A percentile compares a stretch with the other conserved stretches of the same genome.
Conservation (phyloP, 2,888 invertebrate species). For the Desoria tigrina region DNA sequence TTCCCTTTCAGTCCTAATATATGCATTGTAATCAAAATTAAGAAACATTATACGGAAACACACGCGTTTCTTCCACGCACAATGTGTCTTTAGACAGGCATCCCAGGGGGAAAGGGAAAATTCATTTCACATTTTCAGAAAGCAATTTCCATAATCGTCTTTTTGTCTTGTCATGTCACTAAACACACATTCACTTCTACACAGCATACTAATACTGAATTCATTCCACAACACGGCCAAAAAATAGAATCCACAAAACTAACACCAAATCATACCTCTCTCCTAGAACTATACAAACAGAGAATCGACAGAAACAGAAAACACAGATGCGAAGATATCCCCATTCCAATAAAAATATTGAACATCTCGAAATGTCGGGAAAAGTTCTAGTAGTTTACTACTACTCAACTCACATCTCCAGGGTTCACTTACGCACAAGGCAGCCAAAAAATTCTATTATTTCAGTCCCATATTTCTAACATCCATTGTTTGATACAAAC, state of each 20-base stretch:
- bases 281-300: no score
- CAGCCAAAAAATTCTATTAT: conserved; percentile 20
- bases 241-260: no score
- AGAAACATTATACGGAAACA: not conserved
- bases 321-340: no score
- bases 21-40: no score
- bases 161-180: conserved; percentile 20
- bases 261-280: no score
- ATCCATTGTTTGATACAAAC: conserved; percentile 6
- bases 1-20: no score
- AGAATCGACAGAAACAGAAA: no score
- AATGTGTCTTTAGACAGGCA: no score
- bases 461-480: conserved; percentile 19
- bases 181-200: not conserved
- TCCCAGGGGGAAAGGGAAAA: conserved; percentile 5
- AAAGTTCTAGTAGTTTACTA: no score
- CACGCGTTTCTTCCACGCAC: not conserved
- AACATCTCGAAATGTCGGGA: conserved; percentile 13
- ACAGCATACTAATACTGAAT: not conserved
- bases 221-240: no score
- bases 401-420: no score
- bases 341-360: conserved; percentile 21
- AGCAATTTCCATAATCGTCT: conserved; percentile 18
- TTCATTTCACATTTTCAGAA: conserved; percentile 5
- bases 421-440: conserved; percentile 5